Evolutionary conservation across 2,797 vertebrate species (phyloP).

Genomic region (Peromyscus melanophrys): DNA sequence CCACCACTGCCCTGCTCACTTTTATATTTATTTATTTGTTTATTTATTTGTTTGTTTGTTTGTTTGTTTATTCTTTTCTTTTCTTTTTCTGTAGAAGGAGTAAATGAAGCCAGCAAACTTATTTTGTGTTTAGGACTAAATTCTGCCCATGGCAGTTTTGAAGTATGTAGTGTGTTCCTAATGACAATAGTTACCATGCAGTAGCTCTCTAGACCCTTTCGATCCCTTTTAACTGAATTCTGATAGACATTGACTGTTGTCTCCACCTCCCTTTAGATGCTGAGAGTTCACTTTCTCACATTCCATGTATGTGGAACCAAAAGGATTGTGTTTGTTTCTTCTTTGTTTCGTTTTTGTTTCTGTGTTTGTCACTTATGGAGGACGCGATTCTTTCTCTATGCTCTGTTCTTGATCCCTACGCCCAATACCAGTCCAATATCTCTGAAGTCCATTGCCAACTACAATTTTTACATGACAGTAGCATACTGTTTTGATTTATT

Average conservation of each 20-base stretch:
- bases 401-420: not conserved
- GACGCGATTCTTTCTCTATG: not conserved
- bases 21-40: too few relatives aligned
- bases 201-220: not conserved
- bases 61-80: too few relatives aligned
- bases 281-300: not conserved
- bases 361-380: not conserved
- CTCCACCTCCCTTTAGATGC: too few relatives aligned
- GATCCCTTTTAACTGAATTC: not conserved
- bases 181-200: not conserved
- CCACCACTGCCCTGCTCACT: too few relatives aligned
- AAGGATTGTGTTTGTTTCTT: not conserved
- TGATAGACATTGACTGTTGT: not conserved
- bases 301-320: not conserved
- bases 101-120: not conserved
- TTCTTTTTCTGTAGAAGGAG: too few relatives aligned
- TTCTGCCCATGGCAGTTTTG: not conserved
- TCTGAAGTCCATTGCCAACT: not conserved
- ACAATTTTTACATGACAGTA: not conserved
- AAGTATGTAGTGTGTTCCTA: not conserved
- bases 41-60: too few relatives aligned
- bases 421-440: not conserved
- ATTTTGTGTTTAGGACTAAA: not conserved
- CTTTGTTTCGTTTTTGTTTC: not conserved
- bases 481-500: not conserved